Evolutionary conservation across 2,888 invertebrate genomes (phyloP).

Genomic region (Monoplex corrugatus): DNA sequence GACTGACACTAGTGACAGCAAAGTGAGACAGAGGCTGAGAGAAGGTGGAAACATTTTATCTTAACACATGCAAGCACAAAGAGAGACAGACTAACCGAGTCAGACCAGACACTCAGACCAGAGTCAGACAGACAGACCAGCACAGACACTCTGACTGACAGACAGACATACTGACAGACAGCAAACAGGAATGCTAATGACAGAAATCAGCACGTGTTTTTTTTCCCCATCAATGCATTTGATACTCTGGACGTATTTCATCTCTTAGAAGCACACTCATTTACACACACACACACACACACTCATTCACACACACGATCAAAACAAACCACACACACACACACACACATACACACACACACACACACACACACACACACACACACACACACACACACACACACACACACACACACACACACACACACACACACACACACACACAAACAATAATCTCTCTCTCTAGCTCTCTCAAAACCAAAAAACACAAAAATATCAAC

Average conservation of each 20-base stretch:
- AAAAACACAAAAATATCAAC: neutral
- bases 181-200: neutral
- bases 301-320: constrained; percentile 1
- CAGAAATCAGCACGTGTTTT: no score
- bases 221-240: no score
- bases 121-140: neutral
- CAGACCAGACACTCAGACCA: no score
- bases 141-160: neutral
- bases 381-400: neutral
- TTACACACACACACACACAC: neutral
- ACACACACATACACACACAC: neutral
- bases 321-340: neutral
- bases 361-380: neutral
- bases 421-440: no score
- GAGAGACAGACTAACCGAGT: no score
- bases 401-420: constrained; percentile 4
- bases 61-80: no score
- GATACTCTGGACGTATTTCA: neutral
- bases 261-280: neutral
- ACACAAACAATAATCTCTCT: no score
- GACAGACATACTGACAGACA: neutral
- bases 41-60: no score
- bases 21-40: no score
- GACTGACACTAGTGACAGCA: no score
- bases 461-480: no score